Evolutionary conservation across 2,797 vertebrate species (phyloP), one percentile per base, ranked within the genome.

Genomic region (Arremon aurantiirostris): DNA sequence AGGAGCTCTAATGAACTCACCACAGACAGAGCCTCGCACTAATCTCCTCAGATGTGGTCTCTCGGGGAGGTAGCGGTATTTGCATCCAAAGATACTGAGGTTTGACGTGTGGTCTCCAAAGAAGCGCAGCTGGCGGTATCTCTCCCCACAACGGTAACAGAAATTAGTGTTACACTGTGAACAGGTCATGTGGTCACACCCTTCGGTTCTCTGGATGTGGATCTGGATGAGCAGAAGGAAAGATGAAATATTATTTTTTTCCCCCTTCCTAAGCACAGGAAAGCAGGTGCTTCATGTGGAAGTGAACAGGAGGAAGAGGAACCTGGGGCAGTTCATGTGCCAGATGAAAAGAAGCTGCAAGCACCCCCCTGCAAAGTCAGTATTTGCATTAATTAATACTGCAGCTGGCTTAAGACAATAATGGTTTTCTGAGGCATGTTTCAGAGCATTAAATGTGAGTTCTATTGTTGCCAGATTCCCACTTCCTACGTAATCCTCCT

Each of bases 81-180:
- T 99, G 98, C 99, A 99, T 98, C 99, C 99, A 97, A 99, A 99
- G 98, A 99, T 99, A 89, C 99, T 99, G 97, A 99, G 99, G 98
- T 99, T 99, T 97, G 99, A 99, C 1, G 99, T 99, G 95, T 99
- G 99, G 96, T 99, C 99, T 94, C 99, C 99, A 16, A 99, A 99
- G 97, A 99, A 99, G 90, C 99, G 98, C 76, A 99, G 98, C 96
- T 99, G 99, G 57, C 99, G 98, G 97, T 99, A 99, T 94, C 98
- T 98, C 95, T 99, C 99, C 70, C 99, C 99, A 68, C 99, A 99
- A 84, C 99, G 99, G 95, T 99, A 99, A 97, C 99, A 99, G 98
- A 99, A 99, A 97, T 99, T 99, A 90, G 99, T 99, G 98, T 99
- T 99, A 90, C 99, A 99, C 86, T 99, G 99, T 19, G 99, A 99